These are phyloP conservation scores for Eubasilissa splendida DNA, from an alignment of 2,888 invertebrate species.

Conservation along the genomic window DNA sequence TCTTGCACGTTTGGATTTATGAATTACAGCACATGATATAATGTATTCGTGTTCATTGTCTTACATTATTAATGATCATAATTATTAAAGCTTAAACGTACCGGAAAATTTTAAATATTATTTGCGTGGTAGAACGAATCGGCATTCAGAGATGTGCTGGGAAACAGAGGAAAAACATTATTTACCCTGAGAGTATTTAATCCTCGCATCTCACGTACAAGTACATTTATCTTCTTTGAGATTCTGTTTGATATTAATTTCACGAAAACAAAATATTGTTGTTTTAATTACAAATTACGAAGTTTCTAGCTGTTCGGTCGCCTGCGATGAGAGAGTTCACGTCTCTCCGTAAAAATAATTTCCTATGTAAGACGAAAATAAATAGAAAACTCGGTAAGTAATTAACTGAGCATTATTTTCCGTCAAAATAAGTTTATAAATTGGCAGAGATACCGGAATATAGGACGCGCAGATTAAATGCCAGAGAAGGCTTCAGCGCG, in stretches of 20 bases:
- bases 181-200: too few species aligned
- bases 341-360: conserved; percentile 9
- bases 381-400: conserved; percentile 27
- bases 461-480: background rate
- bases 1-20: too few species aligned
- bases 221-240: background rate
- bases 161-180: too few species aligned
- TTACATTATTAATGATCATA: too few species aligned
- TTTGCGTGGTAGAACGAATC: too few species aligned
- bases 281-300: conserved; percentile 13
- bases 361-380: background rate
- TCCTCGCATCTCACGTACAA: background rate
- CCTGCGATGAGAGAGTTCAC: conserved; percentile 2
- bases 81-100: too few species aligned
- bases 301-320: conserved; percentile 1
- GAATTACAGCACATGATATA: too few species aligned
- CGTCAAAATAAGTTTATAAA: conserved; percentile 17
- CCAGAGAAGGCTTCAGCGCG: background rate
- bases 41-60: too few species aligned
- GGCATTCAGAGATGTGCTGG: too few species aligned
- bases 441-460: background rate
- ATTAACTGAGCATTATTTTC: conserved; percentile 21
- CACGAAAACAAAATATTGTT: background rate
- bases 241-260: background rate
- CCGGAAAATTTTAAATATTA: too few species aligned